Evolutionary conservation across 2,797 vertebrate genomes (phyloP).

Genomic region (Paramormyrops hopkinsi): DNA sequence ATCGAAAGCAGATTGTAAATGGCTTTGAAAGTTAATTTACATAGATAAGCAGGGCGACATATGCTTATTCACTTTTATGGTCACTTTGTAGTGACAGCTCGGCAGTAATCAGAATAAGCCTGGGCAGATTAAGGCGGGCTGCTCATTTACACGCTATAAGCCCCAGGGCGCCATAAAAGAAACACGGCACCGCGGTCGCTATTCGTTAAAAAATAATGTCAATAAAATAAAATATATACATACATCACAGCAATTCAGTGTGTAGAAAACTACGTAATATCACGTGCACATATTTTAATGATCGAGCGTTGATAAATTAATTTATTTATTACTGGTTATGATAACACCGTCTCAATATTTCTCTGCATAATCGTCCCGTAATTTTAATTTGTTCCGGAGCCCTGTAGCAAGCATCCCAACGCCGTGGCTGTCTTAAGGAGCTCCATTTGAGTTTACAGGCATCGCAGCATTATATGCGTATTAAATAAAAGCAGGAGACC

Average conservation of each 20-base stretch:
- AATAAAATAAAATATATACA: background rate
- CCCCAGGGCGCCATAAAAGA: background rate
- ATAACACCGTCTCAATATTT: background rate
- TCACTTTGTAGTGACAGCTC: background rate
- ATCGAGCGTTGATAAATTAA: background rate
- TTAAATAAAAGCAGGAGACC: background rate
- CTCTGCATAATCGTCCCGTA: background rate
- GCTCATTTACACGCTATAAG: conserved; percentile 8
- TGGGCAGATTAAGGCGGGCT: background rate
- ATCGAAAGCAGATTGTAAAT: background rate
- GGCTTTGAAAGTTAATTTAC: background rate
- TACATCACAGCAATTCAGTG: background rate
- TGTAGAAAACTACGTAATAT: background rate
- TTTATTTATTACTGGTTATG: background rate
- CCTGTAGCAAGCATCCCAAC: background rate
- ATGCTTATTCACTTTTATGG: background rate
- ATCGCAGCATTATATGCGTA: background rate
- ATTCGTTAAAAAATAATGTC: background rate
- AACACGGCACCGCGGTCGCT: background rate
- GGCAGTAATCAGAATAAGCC: background rate
- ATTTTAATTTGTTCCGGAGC: background rate
- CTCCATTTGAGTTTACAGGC: background rate
- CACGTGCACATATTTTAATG: background rate
- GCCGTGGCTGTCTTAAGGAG: background rate
- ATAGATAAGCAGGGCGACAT: background rate